Percentiles rank a stretch among this genome's conserved stretches.
Evolutionary conservation across 2,113 vertebrate genomes (phyloP).

Genomic region (Passer montanus): DNA sequence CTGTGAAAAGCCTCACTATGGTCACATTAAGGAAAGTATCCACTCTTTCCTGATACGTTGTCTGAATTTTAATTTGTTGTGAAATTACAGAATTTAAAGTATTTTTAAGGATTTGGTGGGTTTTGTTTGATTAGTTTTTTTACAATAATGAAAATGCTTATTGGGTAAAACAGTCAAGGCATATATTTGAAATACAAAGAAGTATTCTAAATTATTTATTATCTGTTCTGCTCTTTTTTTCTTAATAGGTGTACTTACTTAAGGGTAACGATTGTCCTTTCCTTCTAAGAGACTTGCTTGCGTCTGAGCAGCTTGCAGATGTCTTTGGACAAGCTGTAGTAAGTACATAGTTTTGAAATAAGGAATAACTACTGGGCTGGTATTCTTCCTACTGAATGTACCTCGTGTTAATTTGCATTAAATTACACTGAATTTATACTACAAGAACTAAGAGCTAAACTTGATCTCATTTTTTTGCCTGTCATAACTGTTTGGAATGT

Average conservation of each 20-base stretch:
- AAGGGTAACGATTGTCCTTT: slow-evolving; percentile 78
- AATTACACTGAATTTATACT: not conserved
- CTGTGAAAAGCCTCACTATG: not conserved
- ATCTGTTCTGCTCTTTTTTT: not conserved
- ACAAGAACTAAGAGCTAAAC: not conserved
- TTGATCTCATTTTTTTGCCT: not conserved
- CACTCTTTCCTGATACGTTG: not conserved
- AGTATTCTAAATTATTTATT: not conserved
- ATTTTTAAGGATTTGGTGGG: not conserved
- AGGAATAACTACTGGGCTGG: not conserved
- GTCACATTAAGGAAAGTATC: not conserved
- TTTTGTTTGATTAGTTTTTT: not conserved
- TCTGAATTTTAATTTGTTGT: not conserved
- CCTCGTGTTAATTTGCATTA: not conserved
- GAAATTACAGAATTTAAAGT: not conserved
- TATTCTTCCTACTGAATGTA: not conserved
- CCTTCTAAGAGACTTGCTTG: slow-evolving; percentile 78
- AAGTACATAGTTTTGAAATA: slow-evolving; percentile 32
- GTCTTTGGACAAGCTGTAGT: slow-evolving; percentile 77
- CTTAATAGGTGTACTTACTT: slow-evolving; percentile 74
- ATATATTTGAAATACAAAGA: not conserved
- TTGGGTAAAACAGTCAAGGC: not conserved
- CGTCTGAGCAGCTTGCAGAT: slow-evolving; percentile 70
- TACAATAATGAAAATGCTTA: not conserved
- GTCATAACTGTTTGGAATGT: not conserved